Conservation (phyloP, 2,888 invertebrate genomes). For the Steromphala cineraria region DNA sequence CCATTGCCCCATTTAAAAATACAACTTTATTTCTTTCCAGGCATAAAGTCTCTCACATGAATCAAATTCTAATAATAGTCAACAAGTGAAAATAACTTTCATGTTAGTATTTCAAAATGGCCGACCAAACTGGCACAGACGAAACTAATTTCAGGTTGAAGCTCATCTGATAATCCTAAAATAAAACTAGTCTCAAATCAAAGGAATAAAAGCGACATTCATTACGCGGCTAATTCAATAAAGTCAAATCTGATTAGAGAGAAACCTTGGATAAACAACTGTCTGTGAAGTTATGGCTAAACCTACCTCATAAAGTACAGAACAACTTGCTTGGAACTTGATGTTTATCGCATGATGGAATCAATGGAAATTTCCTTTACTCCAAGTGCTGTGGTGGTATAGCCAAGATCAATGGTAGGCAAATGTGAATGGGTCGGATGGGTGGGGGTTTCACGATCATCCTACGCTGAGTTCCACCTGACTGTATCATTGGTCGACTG, state of each 20-base stretch:
- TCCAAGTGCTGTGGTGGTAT: background rate
- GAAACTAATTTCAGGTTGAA: too few species aligned
- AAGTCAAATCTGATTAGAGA: background rate
- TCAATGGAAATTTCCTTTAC: constrained; percentile 19
- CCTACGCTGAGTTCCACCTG: background rate
- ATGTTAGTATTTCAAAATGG: constrained; percentile 10
- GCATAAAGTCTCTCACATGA: background rate
- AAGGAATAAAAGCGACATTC: background rate
- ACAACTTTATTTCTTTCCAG: too few species aligned
- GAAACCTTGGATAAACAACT: background rate
- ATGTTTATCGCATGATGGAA: constrained; percentile 14
- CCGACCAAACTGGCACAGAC: background rate
- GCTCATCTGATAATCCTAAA: too few species aligned
- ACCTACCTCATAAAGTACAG: constrained; percentile 13
- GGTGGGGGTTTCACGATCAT: background rate
- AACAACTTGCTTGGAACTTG: constrained; percentile 11
- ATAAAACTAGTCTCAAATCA: too few species aligned
- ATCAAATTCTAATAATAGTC: background rate
- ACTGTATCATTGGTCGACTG: background rate
- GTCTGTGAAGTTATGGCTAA: background rate
- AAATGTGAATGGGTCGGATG: background rate
- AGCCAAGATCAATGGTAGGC: background rate
- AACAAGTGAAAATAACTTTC: constrained; percentile 1
- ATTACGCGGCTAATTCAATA: constrained; percentile 2
- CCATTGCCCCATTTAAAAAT: too few species aligned